Base-by-base conservation (phyloP, 1,140 invertebrate species). In the Charaxes varanes region DNA sequence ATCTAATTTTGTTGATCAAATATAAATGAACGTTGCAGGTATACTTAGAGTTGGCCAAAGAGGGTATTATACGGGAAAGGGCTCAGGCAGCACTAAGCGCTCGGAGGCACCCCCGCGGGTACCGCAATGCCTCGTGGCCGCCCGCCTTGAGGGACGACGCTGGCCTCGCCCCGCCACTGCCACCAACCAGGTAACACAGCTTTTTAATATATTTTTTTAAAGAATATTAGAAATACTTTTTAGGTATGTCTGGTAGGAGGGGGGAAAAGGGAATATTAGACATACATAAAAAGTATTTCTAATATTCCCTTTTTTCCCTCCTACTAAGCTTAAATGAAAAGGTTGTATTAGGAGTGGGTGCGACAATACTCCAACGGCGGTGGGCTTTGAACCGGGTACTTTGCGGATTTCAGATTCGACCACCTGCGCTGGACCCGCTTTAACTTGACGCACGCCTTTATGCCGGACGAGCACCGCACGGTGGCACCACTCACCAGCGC, bases 361-460 rank as follows among this genome's bases (percentile, higher is more conserved):
- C n/a, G n/a, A n/a, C n/a, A n/a, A n/a, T n/a, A n/a, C n/a, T n/a
- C n/a, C n/a, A n/a, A n/a, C n/a, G n/a, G n/a, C n/a, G n/a, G n/a
- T n/a, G n/a, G n/a, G n/a, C n/a, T n/a, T n/a, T n/a, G n/a, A n/a
- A n/a, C n/a, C n/a, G n/a, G n/a, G n/a, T n/a, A n/a, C n/a, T n/a
- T n/a, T n/a, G n/a, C n/a, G n/a, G 43, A 90, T 93, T 4, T 83
- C 86, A 88, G 96, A 41, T 97, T 96, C 86, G 95, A 97, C 84
- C 87, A 97, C 35, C 85, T 94, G 11, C 88, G 88, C 13, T 97
- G 94, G 92, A 89, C 91, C 12, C 91, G 93, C 64, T 94, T 97
- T 62, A 96, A 96, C 65, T 83, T 84, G 23, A 91, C 91, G n/a
- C 91, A 96, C 68, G 87, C 92, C 10, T 95, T 91, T 66, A 86